Evolutionary conservation across 30 jellyfish, hydroid and myxozoan genomes (phyloP).

Genomic region (Euphysa ruthae): DNA sequence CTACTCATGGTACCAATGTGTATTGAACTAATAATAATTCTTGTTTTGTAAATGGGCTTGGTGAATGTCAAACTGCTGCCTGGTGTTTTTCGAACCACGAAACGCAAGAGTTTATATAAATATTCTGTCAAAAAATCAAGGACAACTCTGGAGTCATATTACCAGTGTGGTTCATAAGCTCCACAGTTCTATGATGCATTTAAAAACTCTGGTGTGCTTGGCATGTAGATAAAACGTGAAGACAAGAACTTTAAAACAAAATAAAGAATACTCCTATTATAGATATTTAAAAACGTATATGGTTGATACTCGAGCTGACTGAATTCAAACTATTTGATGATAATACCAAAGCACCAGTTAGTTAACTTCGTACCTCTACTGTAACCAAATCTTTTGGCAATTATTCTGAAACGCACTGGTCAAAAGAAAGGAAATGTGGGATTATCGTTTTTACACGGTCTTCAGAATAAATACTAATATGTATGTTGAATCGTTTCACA

Average conservation of each 20-base stretch:
- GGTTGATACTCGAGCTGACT: background rate
- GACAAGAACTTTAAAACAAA: slow-evolving; percentile 27
- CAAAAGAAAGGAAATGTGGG: slow-evolving; percentile 8
- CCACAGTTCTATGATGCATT: slow-evolving; percentile 33
- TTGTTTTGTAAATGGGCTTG: slow-evolving; percentile 43
- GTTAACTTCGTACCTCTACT: background rate
- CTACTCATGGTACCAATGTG: slow-evolving; percentile 40
- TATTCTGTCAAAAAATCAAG: slow-evolving; percentile 12
- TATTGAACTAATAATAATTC: slow-evolving; percentile 28
- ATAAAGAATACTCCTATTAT: no score
- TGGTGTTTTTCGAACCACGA: slow-evolving; percentile 43
- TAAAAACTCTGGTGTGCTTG: slow-evolving; percentile 30
- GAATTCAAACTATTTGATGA: background rate
- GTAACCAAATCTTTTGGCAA: slow-evolving; percentile 24
- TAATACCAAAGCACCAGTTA: background rate
- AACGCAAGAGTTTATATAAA: background rate
- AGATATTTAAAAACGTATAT: background rate
- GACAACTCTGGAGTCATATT: slow-evolving; percentile 15
- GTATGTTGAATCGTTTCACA: slow-evolving; percentile 44
- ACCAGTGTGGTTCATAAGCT: slow-evolving; percentile 43
- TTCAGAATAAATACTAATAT: slow-evolving; percentile 38
- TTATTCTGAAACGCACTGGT: slow-evolving; percentile 14
- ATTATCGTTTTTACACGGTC: slow-evolving; percentile 16
- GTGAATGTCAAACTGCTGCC: slow-evolving; percentile 37
- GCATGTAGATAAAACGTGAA: slow-evolving; percentile 60